phyloP scores from a whole-genome alignment of 2,113 vertebrate species.

The Danionella cerebrum region DNA sequence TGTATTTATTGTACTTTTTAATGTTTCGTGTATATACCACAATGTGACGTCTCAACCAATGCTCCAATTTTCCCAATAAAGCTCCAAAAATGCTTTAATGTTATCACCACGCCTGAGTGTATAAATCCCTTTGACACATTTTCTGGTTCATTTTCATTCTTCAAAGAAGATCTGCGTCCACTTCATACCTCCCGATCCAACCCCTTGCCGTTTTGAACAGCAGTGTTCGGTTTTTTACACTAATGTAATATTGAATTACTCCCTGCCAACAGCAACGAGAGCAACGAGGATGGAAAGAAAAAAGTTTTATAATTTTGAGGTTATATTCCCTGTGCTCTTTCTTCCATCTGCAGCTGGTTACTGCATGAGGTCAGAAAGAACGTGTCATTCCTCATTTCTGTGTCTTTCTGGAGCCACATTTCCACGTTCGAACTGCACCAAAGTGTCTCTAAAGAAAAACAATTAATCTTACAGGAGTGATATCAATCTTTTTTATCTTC shows the following conservation, averaged over 20 bases:
- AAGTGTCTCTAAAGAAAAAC: too few species aligned
- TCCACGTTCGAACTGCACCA: not conserved
- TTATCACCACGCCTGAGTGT: not conserved
- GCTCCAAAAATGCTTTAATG: not conserved
- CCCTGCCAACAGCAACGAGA: slow-evolving; percentile 37
- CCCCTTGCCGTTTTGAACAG: slow-evolving; percentile 30
- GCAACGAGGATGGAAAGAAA: slow-evolving; percentile 45
- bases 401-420: not conserved
- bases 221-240: slow-evolving; percentile 35
- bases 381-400: slow-evolving; percentile 26
- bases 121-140: not conserved
- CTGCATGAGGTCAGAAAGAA: slow-evolving; percentile 41
- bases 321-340: slow-evolving; percentile 20
- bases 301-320: slow-evolving; percentile 39
- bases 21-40: not conserved
- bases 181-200: slow-evolving; percentile 22
- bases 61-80: not conserved
- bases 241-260: slow-evolving; percentile 30
- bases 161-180: slow-evolving; percentile 19
- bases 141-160: not conserved
- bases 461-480: too few species aligned
- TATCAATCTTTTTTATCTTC: not conserved
- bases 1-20: slow-evolving; percentile 23
- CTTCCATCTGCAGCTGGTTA: slow-evolving; percentile 48
- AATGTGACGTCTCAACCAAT: not conserved